Conservation (phyloP, 2,797 vertebrate species). For the Todus mexicanus region DNA sequence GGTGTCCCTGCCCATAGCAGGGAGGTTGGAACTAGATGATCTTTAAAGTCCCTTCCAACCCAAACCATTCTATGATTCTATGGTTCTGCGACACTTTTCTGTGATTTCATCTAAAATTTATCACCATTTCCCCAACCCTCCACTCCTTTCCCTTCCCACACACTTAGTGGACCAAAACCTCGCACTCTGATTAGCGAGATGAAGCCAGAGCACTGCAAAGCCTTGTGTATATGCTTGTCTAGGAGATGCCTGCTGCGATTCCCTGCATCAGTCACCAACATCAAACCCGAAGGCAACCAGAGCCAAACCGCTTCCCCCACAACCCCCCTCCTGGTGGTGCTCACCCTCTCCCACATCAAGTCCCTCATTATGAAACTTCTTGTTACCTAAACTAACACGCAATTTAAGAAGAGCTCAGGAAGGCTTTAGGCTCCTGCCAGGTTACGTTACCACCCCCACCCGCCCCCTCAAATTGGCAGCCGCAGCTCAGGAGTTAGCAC, state of each 20-base stretch:
- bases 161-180: background rate
- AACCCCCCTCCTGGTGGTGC: background rate
- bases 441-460: background rate
- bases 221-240: background rate
- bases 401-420: background rate
- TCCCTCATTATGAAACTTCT: background rate
- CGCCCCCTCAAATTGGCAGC: background rate
- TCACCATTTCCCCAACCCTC: background rate
- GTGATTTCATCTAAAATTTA: background rate
- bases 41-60: no score
- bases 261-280: background rate
- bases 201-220: background rate
- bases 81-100: background rate
- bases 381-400: background rate
- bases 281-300: fast-evolving
- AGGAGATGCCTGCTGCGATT: background rate
- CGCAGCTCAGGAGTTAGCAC: background rate
- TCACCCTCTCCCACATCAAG: background rate
- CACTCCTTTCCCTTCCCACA: background rate
- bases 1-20: no score
- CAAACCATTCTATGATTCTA: no score
- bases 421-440: background rate
- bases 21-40: no score
- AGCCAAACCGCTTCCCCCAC: background rate
- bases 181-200: background rate